These are phyloP conservation scores for Parelbella ahira DNA, from an alignment of 2,888 invertebrate genomes.

Conservation along the genomic window DNA sequence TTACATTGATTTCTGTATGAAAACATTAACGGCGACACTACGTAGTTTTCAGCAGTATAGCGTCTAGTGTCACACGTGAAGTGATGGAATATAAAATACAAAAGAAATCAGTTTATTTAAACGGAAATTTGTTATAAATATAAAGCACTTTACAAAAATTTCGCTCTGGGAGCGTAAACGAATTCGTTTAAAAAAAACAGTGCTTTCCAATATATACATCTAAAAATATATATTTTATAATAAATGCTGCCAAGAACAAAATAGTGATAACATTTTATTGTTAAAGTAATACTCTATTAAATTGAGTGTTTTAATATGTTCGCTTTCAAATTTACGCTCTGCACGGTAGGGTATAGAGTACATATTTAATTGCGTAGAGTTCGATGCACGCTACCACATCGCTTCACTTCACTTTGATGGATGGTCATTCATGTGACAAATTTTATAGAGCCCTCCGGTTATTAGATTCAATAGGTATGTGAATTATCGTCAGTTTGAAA, in stretches of 20 bases:
- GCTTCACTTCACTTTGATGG: slow-evolving; percentile 46
- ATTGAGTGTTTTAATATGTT: slow-evolving; percentile 8
- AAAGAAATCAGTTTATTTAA: too few relatives aligned
- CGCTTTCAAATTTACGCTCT: slow-evolving; percentile 4
- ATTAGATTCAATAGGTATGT: slow-evolving; percentile 37
- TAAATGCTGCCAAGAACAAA: slow-evolving; percentile 3
- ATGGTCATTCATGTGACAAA: slow-evolving; percentile 46
- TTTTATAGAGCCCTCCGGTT: slow-evolving; percentile 42
- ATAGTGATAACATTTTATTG: slow-evolving; percentile 15
- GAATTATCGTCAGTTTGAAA: slow-evolving; percentile 33
- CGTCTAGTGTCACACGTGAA: too few relatives aligned
- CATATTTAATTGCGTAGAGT: slow-evolving; percentile 23
- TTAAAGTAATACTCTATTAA: slow-evolving; percentile 22
- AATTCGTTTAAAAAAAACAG: too few relatives aligned
- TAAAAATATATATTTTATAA: slow-evolving; percentile 5
- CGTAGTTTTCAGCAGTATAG: too few relatives aligned
- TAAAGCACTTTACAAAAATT: too few relatives aligned
- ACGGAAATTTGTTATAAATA: too few relatives aligned
- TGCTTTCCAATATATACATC: too few relatives aligned
- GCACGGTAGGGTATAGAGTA: slow-evolving; percentile 15
- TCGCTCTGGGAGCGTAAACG: too few relatives aligned
- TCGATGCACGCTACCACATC: slow-evolving; percentile 31
- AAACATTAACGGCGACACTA: slow-evolving; percentile 18
- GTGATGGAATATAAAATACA: too few relatives aligned
- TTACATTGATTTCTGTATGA: slow-evolving; percentile 21